Base-by-base conservation (phyloP, 2,888 invertebrate genomes). In the Melieria omissa region DNA sequence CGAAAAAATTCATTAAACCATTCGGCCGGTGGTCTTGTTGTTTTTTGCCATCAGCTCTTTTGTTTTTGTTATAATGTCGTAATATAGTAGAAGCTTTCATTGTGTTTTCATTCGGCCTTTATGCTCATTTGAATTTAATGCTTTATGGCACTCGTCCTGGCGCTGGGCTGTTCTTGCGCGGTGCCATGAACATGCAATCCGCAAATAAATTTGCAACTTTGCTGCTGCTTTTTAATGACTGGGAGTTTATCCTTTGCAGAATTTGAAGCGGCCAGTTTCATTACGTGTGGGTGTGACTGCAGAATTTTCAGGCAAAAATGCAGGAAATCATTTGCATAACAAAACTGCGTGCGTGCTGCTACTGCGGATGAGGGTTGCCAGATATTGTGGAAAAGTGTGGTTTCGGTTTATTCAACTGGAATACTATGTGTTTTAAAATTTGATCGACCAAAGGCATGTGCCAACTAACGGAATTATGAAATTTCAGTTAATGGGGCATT, bases 311-410 rank as follows among this genome's bases (percentile, higher is more conserved):
- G 55, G 65, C 66, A 72, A 52, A 45, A 58, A 54, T 54, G 71
- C 63, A 71, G 74, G 75, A 73, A 79, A 75, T 78, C 78, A 80
- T 81, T 83, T 81, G 78, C 80, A 82, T 83, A 82, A 78, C 80
- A 81, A 81, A 81, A 80, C 77, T 79, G 79, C 81, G 10, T 52
- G 14, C 52, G 14, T 52, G 52, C 52, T n/a, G 52, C 8, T 52
- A 52, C 14, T 52, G 14, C 12, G 14, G 14, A 52, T 52, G 12
- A 52, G 14, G 14, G 14, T 52, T 52, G 14, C 7, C 29, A 29
- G 29, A 29, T 29, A 29, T 29, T 29, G 29, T 29, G 29, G 29
- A 29, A 29, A 29, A 29, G n/a, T n/a, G n/a, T n/a, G 29, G 29
- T 29, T 29, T 29, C 29, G 29, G 29, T 29, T 29, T 29, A 29